Evolutionary conservation across 2,113 vertebrate species (phyloP), one percentile per base, ranked within the genome.

Genomic region (Chloebia gouldiae): DNA sequence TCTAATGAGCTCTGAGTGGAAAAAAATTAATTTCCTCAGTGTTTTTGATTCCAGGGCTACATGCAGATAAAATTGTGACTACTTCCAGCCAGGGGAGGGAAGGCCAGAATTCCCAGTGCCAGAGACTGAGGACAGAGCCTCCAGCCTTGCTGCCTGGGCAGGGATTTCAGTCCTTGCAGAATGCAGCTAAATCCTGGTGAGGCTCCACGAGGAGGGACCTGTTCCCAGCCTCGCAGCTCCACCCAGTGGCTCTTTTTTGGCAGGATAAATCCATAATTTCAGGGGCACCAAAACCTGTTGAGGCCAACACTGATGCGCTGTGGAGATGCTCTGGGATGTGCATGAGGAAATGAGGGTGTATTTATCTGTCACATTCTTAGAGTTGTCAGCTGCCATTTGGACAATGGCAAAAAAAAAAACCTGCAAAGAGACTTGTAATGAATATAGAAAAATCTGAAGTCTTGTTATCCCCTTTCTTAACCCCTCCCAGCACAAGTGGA

Each of bases 171-270:
- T 15, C 9, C 66, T 39, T 35, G 28, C 37, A 7, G 54, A 63
- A 33, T 7, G 5, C 16, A 30, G 23, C 33, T 44, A 0, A 25
- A 39, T 31, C 75, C 30, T 11, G 47, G 53, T 9, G 2, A 77
- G 7, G 49, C n/a, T 7, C 60, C 13, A 0, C 1, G 18, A 18
- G 78, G 19, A 75, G 71, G 37, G 44, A 22, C 56, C 87, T 27
- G 78, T 95, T 86, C 88, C 18, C 95, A 90, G 94, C 9, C 95
- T 73, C 66, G 73, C 83, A 95, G 96, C 92, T 94, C 97, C 96
- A 95, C 90, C 96, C 90, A 77, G 95, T 89, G 97, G 94, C 45
- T 77, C 53, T 39, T 76, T 63, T 59, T 59, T 75, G 78, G 81
- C 51, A 64, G 35, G 60, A 42, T 2, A 69, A 95, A 65, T 4